Evolutionary conservation across 2,113 vertebrate species (phyloP), one percentile per base, ranked within the genome.

Genomic region (Seriola quinqueradiata): DNA sequence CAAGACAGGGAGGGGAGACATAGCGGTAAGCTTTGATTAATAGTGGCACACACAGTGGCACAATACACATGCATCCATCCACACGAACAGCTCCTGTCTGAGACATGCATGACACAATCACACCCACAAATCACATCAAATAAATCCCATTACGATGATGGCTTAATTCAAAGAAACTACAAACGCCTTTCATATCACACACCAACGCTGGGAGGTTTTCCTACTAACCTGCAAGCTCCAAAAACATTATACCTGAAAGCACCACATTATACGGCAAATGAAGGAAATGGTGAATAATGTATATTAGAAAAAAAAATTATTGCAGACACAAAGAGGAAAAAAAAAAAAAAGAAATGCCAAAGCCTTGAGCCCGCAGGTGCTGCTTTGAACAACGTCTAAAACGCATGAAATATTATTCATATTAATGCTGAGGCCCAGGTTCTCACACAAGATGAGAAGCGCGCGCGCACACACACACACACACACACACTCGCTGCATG

Each of bases 381-480:
- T 79, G 82, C 87, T 92, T 89, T 91, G 83, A 90, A 90, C 84
- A 86, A 84, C 86, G 88, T 87, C 77, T 90, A 86, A 82, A 89
- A 85, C 13, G 36, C 44, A 88, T 79, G 48, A 83, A 90, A 82
- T 77, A 82, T 75, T 75, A 77, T 90, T 94, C 59, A 72, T 86
- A 85, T 89, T 89, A 88, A 87, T 87, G 75, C 79, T 28, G 28
- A 58, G 25, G 55, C 80, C 82, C 67, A n/a, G 46, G 52, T 59
- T 78, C 65, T 70, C 65, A 59, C 67, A 48, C 71, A 59, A 80
- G 59, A 82, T 25, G 75, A 83, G 46, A 87, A 42, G 4, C 59
- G 36, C 42, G 73, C 34, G 59, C 17, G 50, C 16, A 44, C 40
- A 38, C 32, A 42, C 23, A 36, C 21, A 70, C 7, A 72, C 34